Base-by-base conservation (phyloP, 2,797 vertebrate species). In the Diplodus sargus region DNA sequence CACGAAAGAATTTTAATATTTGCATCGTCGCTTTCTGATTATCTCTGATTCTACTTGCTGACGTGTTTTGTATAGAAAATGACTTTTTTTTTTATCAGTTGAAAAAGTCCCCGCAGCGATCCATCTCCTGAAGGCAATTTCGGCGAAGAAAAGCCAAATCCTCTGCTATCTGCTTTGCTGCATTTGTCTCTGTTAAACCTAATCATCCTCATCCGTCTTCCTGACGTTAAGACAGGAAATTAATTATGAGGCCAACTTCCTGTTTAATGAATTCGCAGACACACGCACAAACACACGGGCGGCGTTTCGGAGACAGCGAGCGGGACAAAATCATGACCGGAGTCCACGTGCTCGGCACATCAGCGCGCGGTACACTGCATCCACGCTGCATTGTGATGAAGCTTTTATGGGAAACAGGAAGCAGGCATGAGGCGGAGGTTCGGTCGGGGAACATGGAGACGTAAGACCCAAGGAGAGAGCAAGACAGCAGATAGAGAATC, bases 201-300 rank as follows among this genome's bases (percentile, higher is more conserved):
- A 86, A 90, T 90, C 83, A 5, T 83, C 66, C 67, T 74, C 89
- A 89, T 93, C 85, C 82, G 89, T 92, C 90, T 90, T 80, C 52
- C 39, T 68, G 87, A 88, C 51, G 22, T 83, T 78, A 70, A 69
- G 82, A 82, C 87, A 90, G 90, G 91, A 93, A 90, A 93, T 93
- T 90, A 92, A 92, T 92, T 87, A 91, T 88, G 82, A 91, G 76
- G 77, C 73, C 64, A 22, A 89, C 87, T 86, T 92, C 89, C 89
- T 90, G 83, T 91, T 90, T 85, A 86, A 85, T 89, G 83, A 84
- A 85, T 82, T 59, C 0, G 4, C 74, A 70, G 64, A 67, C 82
- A 85, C 68, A 84, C 78, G 82, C 78, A 70, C 79, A 70, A 56
- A 48, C 14, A 62, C 43, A 45, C 43, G 10, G 13, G 4, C 43